Percentiles rank a stretch among this genome's conserved stretches.
These are phyloP conservation scores for Tragelaphus scriptus DNA, from an alignment of 2,113 vertebrate genomes.

Conservation along the genomic window DNA sequence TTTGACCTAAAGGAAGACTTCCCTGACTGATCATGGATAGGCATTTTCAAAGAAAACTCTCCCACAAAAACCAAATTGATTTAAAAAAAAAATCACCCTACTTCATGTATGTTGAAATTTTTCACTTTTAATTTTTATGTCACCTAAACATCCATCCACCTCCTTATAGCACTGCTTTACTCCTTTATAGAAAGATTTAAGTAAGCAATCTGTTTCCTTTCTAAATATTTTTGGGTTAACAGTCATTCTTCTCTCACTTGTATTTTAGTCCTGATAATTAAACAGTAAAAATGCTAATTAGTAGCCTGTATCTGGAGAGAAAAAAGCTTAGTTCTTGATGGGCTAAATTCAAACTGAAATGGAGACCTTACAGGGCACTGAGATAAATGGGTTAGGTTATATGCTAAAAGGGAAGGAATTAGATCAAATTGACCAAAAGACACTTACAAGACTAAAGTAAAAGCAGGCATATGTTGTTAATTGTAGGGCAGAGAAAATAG, in stretches of 20 bases:
- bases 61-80: background rate
- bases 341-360: background rate
- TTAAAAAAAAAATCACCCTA: background rate
- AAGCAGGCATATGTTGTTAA: background rate
- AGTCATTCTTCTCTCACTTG: constrained; percentile 30
- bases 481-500: background rate
- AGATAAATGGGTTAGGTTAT: background rate
- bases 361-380: background rate
- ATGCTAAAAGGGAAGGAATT: background rate
- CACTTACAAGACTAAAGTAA: constrained; percentile 1
- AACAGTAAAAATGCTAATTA: constrained; percentile 45
- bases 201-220: constrained; percentile 40
- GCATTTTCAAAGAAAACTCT: background rate
- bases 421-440: background rate
- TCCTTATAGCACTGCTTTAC: background rate
- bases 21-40: background rate
- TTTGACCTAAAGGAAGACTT: background rate
- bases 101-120: constrained; percentile 15
- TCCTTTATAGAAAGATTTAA: constrained; percentile 35
- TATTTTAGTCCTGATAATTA: constrained; percentile 48
- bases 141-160: background rate
- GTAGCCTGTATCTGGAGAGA: background rate
- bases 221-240: constrained; percentile 49
- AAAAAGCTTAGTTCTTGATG: constrained; percentile 15
- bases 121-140: constrained; percentile 45